Percentiles rank a stretch among this genome's conserved stretches.
phyloP scores from a whole-genome alignment of 2,888 invertebrate species.

The Acrobasis repandana region DNA sequence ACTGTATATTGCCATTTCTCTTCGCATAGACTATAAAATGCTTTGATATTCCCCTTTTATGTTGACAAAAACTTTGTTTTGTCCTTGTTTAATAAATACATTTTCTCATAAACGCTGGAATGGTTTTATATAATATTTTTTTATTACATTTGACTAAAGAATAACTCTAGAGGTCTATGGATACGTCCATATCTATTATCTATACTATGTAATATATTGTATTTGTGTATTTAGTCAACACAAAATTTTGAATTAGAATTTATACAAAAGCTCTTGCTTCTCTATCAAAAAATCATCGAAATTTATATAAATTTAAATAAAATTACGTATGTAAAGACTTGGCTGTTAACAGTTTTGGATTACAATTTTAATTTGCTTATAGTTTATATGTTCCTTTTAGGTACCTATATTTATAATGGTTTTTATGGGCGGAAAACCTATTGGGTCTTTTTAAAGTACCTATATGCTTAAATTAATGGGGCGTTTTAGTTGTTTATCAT shows the following conservation, averaged over 20 bases:
- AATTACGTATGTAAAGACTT: slow-evolving; percentile 14
- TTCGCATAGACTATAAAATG: slow-evolving; percentile 45
- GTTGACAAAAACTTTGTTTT: not conserved
- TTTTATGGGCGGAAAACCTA: slow-evolving; percentile 14
- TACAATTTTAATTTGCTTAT: slow-evolving; percentile 12
- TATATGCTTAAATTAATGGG: slow-evolving; percentile 31
- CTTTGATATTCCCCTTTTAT: slow-evolving; percentile 20
- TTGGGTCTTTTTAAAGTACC: slow-evolving; percentile 20
- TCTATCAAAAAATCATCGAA: slow-evolving; percentile 27
- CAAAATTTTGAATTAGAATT: slow-evolving; percentile 35
- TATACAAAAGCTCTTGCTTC: slow-evolving; percentile 29
- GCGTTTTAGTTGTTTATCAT: slow-evolving; percentile 29
- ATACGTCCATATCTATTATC: slow-evolving; percentile 61
- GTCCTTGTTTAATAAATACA: not conserved
- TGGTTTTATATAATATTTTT: slow-evolving; percentile 8
- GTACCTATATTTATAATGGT: slow-evolving; percentile 27
- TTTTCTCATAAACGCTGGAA: not conserved
- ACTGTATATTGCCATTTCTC: slow-evolving; percentile 67
- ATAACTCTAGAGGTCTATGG: slow-evolving; percentile 46
- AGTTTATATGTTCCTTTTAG: slow-evolving; percentile 20
- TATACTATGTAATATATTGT: slow-evolving; percentile 54
- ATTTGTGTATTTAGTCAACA: slow-evolving; percentile 45
- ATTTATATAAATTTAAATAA: slow-evolving; percentile 16
- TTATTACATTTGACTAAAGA: slow-evolving; percentile 24
- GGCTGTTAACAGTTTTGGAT: slow-evolving; percentile 19